phyloP scores from a whole-genome alignment of 2,888 invertebrate genomes.

The Agriopis aurantiaria region DNA sequence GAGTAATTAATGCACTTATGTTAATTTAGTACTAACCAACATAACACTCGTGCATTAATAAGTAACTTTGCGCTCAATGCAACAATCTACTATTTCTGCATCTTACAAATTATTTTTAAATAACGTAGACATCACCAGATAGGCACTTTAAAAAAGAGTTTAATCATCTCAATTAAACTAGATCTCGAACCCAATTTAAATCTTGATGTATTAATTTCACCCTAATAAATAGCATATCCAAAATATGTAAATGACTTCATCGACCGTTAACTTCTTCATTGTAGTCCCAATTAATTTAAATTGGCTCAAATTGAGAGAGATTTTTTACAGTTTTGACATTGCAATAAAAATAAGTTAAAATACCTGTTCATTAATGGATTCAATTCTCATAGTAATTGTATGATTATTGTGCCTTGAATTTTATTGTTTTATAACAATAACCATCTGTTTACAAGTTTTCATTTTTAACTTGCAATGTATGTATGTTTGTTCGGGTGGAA shows the following conservation, averaged over 20 bases:
- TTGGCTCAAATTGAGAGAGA: constrained; percentile 55
- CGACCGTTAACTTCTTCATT: constrained; percentile 54
- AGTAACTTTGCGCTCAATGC: too few species aligned
- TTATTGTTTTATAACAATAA: constrained; percentile 5
- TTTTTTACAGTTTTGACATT: constrained; percentile 40
- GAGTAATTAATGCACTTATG: too few species aligned
- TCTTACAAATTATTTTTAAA: too few species aligned
- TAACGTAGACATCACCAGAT: too few species aligned
- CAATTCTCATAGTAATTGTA: constrained; percentile 11
- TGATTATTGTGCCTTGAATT: constrained; percentile 5
- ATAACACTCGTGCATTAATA: too few species aligned
- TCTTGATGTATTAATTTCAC: constrained; percentile 29
- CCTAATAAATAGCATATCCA: constrained; percentile 52
- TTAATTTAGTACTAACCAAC: too few species aligned
- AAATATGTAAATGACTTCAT: constrained; percentile 70
- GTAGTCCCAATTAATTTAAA: constrained; percentile 58
- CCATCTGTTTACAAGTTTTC: not conserved
- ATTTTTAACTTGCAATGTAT: too few species aligned
- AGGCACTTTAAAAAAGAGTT: not conserved
- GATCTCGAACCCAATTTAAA: constrained; percentile 17
- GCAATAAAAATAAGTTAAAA: constrained; percentile 10
- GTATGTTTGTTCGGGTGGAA: too few species aligned
- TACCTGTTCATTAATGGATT: constrained; percentile 24
- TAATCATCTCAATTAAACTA: constrained; percentile 9
- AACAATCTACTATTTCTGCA: too few species aligned